These are phyloP conservation scores for Drosophila kepulauana DNA, from an alignment of 1,140 invertebrate genomes.

Conservation along the genomic window DNA sequence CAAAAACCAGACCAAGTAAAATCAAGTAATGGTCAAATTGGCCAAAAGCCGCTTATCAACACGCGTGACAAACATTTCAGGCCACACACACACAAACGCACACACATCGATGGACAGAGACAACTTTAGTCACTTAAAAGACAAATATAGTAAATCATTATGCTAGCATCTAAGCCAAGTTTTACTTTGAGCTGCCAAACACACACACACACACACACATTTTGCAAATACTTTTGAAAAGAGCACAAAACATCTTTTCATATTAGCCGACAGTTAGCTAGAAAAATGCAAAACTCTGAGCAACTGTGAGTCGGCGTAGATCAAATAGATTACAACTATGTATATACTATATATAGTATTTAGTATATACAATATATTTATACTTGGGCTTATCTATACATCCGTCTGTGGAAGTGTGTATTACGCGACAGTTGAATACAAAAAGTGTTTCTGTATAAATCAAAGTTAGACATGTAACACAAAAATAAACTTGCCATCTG, in stretches of 20 bases:
- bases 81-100: neutral
- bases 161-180: constrained; percentile 10
- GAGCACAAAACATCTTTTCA: constrained; percentile 54
- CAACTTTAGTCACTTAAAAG: too few species aligned
- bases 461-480: constrained; percentile 73
- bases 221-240: constrained; percentile 45
- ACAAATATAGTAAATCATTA: constrained; percentile 13
- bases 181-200: neutral
- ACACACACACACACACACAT: neutral
- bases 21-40: constrained; percentile 28
- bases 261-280: constrained; percentile 47
- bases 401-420: constrained; percentile 9
- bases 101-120: neutral
- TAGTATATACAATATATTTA: neutral
- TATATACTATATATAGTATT: constrained; percentile 13
- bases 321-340: constrained; percentile 75
- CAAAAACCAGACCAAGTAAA: neutral
- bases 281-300: constrained; percentile 66
- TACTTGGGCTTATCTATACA: constrained; percentile 17
- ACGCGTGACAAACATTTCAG: constrained; percentile 4
- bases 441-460: constrained; percentile 76
- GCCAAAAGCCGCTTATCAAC: constrained; percentile 33
- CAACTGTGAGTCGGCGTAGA: constrained; percentile 64
- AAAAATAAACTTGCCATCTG: constrained; percentile 23
- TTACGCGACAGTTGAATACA: constrained; percentile 34